Base-by-base conservation (phyloP, 2,888 invertebrate species). In the Xestia c-nigrum region DNA sequence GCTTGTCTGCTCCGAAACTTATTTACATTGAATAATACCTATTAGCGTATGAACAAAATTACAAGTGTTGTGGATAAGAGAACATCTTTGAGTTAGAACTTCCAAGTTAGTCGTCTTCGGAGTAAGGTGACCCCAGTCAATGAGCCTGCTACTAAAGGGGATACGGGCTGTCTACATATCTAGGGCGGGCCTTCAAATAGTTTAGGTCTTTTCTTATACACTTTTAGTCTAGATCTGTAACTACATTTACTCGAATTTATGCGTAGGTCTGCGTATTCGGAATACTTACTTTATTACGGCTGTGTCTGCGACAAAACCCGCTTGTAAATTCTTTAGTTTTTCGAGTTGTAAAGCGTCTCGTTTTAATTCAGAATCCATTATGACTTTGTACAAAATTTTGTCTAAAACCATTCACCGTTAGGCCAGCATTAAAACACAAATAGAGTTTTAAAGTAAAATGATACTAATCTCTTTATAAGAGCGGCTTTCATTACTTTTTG, bases 11-110 rank as follows among this genome's bases (percentile, higher is more conserved):
- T 74, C 69, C 40, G 16, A 78, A 88, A 67, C 77, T 76, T 86
- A 80, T 81, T 84, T 86, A 82, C 86, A 82, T 80, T 74, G 67
- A 69, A 75, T 79, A 72, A 80, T 66, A 64, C 50, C 64, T 80
- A 84, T 76, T 78, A 73, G 64, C 46, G 66, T 78, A 67, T 68
- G 67, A 76, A 84, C 24, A 73, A 84, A 84, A 82, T 68, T 61
- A 73, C 16, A 50, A 64, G 72, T 73, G 46, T 63, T 73, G 65
- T 74, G 40, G 74, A 74, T 73, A 59, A 76, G 24, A 68, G 21
- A 46, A 16, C 67, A 80, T 66, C 55, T 70, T 47, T 76, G 68
- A 55, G 74, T 72, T 67, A 52, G 19, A 72, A 68, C 16, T 55
- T 74, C 12, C 68, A 43, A 31, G 52, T 31, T 1, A 31, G 31